Evolutionary conservation across 2,797 vertebrate species (phyloP).

Genomic region (Platalea minor): DNA sequence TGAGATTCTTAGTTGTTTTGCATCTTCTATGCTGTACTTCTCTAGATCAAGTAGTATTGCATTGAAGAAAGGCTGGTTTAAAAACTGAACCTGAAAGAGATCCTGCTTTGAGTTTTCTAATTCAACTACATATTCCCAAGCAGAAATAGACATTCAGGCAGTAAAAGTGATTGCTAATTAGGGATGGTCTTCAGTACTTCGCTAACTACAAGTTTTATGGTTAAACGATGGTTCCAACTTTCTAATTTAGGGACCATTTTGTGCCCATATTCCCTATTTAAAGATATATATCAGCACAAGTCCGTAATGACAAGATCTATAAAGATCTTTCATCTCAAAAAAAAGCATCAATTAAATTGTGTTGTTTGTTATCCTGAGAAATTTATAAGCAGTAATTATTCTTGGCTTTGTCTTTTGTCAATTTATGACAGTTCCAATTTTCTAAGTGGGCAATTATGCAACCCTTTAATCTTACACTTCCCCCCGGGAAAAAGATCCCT

Average conservation of each 20-base stretch:
- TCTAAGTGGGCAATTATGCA: slow-evolving; percentile 23
- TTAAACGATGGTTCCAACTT: not conserved
- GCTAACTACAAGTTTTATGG: not conserved
- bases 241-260: not conserved
- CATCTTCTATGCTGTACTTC: not conserved
- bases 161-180: not conserved
- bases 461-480: slow-evolving; percentile 24
- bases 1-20: not conserved
- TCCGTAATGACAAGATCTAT: not conserved
- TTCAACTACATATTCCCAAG: not conserved
- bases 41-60: not conserved
- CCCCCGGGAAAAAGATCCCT: not conserved
- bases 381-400: slow-evolving; percentile 41
- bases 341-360: slow-evolving; percentile 1
- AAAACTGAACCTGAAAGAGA: not conserved
- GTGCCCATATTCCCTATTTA: not conserved
- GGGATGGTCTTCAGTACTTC: not conserved
- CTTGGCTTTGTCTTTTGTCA: slow-evolving; percentile 15
- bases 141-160: not conserved
- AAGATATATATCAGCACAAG: not conserved
- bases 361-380: slow-evolving; percentile 20
- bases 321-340: not conserved
- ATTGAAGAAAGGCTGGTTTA: not conserved
- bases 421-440: slow-evolving; percentile 28
- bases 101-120: not conserved